These are phyloP conservation scores for Caenorhabditis angaria DNA, from an alignment of 2,888 invertebrate species.

Conservation along the genomic window DNA sequence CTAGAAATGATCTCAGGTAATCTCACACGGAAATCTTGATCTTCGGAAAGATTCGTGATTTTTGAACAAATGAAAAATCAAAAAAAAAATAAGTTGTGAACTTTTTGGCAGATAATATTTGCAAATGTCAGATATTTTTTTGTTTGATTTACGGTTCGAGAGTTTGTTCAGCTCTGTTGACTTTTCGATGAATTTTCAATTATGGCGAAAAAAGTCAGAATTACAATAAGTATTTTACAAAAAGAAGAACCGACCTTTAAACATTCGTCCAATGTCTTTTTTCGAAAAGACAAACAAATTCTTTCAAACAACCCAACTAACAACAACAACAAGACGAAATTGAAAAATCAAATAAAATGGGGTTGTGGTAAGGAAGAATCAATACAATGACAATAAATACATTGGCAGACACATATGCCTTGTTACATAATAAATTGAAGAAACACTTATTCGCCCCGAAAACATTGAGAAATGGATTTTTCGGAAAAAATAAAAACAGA, in stretches of 20 bases:
- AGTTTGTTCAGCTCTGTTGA: slow-evolving; percentile 1
- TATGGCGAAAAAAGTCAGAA: neutral
- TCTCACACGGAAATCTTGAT: neutral
- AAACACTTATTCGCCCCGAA: neutral
- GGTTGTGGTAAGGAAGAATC: slow-evolving; percentile 2
- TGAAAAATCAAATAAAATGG: neutral
- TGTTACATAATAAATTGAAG: no score
- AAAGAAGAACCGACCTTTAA: neutral
- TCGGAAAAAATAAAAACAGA: neutral
- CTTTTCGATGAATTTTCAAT: neutral
- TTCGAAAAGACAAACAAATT: neutral
- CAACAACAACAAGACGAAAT: slow-evolving; percentile 4
- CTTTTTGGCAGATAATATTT: neutral
- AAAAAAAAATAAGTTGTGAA: neutral
- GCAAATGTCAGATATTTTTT: neutral
- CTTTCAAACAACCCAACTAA: neutral
- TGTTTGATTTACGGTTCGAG: neutral
- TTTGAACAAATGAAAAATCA: no score
- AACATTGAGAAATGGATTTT: neutral
- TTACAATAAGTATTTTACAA: neutral
- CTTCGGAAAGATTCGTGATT: neutral
- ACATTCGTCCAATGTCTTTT: neutral
- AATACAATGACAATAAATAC: neutral
- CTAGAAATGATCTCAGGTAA: neutral
- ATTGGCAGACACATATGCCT: neutral